These are phyloP conservation scores for Artibeus jamaicensis DNA, from an alignment of 2,797 vertebrate genomes.

Conservation along the genomic window DNA sequence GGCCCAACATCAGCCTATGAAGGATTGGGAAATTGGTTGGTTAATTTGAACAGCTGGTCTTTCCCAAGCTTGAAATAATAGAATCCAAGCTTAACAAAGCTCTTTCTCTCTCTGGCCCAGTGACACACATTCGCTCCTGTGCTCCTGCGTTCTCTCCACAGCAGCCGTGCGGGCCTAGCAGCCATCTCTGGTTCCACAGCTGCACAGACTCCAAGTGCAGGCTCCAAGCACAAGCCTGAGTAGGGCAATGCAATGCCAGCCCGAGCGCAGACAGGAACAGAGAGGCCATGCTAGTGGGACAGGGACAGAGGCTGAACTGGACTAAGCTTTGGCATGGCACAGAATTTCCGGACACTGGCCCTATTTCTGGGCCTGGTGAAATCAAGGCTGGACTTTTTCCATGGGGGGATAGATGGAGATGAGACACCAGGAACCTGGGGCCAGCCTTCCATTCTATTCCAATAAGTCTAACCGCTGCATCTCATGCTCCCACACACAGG, in stretches of 20 bases:
- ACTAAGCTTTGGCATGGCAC: not conserved
- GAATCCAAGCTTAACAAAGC: not conserved
- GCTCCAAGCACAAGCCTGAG: not conserved
- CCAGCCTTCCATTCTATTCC: not conserved
- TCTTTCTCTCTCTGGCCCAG: not conserved
- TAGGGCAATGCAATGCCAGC: not conserved
- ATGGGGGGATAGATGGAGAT: not conserved
- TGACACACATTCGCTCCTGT: not conserved
- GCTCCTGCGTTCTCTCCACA: not conserved
- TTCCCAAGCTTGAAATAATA: not conserved
- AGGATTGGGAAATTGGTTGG: not conserved
- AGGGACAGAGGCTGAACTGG: not conserved
- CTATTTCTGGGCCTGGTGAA: not conserved
- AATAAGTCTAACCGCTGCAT: not conserved
- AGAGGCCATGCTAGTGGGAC: too few relatives aligned
- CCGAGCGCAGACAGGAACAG: not conserved
- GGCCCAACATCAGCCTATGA: not conserved
- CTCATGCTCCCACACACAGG: not conserved
- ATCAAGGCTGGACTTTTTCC: not conserved
- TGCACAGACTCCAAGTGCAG: too few relatives aligned
- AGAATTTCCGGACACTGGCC: not conserved
- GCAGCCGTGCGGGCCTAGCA: too few relatives aligned
- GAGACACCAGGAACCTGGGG: not conserved
- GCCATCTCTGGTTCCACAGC: not conserved
- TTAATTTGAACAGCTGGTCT: not conserved